Percentiles rank a stretch among this genome's conserved stretches.
Evolutionary conservation across 2,797 vertebrate genomes (phyloP).

Genomic region (Dallia pectoralis): DNA sequence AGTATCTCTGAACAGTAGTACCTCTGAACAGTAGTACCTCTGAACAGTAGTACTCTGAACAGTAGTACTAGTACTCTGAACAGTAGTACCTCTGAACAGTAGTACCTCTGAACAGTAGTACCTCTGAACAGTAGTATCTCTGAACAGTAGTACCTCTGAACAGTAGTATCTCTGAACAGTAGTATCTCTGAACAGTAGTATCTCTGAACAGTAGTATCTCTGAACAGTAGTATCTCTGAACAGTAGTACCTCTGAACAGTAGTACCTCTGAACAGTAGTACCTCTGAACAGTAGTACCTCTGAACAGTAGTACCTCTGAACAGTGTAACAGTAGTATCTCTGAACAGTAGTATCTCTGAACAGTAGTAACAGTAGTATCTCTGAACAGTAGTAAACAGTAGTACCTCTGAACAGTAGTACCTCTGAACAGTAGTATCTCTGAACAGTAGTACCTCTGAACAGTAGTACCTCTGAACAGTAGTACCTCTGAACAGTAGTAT

Average conservation of each 20-base stretch:
- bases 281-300: constrained; percentile 57
- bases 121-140: constrained; percentile 57
- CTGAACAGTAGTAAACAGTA: no score
- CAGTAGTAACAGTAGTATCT: constrained; percentile 58
- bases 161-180: constrained; percentile 61
- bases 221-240: constrained; percentile 58
- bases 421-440: constrained; percentile 57
- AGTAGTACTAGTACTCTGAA: no score
- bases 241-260: constrained; percentile 61
- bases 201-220: constrained; percentile 57
- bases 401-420: constrained; percentile 57
- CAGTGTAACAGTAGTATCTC: constrained; percentile 58
- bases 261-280: constrained; percentile 57
- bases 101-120: constrained; percentile 57
- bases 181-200: constrained; percentile 57
- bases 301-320: constrained; percentile 58
- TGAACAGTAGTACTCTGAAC: no score
- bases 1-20: constrained; percentile 57
- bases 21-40: constrained; percentile 57
- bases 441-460: constrained; percentile 59
- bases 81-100: constrained; percentile 61
- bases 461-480: constrained; percentile 59
- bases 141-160: constrained; percentile 58
- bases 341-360: constrained; percentile 58
- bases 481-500: constrained; percentile 57